Evolutionary conservation across 2,113 vertebrate species (phyloP), one percentile per base, ranked within the genome.

Genomic region (Psephotus haematonotus): DNA sequence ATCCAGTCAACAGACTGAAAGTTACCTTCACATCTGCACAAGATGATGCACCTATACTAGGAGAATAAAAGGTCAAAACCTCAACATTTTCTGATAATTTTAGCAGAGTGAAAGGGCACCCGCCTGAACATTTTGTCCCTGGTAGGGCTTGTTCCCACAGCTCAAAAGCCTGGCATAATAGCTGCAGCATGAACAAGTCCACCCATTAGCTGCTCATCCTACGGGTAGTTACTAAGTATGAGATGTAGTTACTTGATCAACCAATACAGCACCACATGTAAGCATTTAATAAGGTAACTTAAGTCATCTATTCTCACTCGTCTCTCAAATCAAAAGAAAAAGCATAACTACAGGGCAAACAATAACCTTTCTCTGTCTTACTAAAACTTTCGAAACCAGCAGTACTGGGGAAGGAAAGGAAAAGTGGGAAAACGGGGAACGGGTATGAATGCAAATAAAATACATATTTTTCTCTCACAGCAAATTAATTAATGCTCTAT

Each of bases 381-480:
- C 10, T n/a, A 37, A 82, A 85, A 70, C 55, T 44, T 74, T 13
- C 2, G 3, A 3, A 35, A 82, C 24, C 25, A 37, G 14, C 27
- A 62, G 29, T 7, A 31, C 3, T 23, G 13, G 7, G 11, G 37
- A 50, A 49, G 29, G 17, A 74, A 70, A 90, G 14, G 33, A 86
- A 57, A 91, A 5, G 5, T 18, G 17, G 25, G 88, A 50, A 27
- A 68, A 49, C 0, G 4, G 14, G 28, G n/a, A 41, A 75, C 59
- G 50, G 1, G 46, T 49, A 29, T 7, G 1, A 67, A 57, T 24
- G 27, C 5, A 27, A 74, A 65, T 5, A 39, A 75, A 82, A 37
- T 1, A 29, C 0, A 0, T 27, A 1, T 33, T 47, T 53, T 75
- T 52, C 24, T 76, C 57, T 37, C 22, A 31, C 18, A 86, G 33